Evolutionary conservation across 2,888 invertebrate genomes (phyloP).

Genomic region (Loripinus fragilis): DNA sequence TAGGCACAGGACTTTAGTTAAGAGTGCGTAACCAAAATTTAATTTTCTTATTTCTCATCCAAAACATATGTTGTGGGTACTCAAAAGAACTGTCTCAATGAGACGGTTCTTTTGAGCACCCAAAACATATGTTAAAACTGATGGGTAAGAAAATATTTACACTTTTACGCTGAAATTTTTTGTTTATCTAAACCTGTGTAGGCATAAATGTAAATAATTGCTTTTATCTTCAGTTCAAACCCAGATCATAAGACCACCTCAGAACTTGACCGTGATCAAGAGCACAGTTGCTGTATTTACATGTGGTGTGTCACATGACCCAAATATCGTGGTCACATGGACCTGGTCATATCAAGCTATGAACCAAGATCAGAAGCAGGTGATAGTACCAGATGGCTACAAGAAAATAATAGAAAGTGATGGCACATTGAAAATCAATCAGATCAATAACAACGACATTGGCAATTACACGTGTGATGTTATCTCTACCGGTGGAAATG

Average conservation of each 20-base stretch:
- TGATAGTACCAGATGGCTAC: slow-evolving; percentile 51
- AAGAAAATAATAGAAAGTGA: slow-evolving; percentile 84
- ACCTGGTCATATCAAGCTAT: slow-evolving; percentile 73
- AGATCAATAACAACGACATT: slow-evolving; percentile 89
- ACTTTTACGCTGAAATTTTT: no score
- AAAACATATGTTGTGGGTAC: no score
- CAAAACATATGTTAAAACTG: no score
- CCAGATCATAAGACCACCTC: slow-evolving; percentile 96
- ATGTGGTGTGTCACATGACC: slow-evolving; percentile 95
- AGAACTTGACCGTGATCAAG: slow-evolving; percentile 93
- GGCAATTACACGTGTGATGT: slow-evolving; percentile 97
- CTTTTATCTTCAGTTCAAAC: slow-evolving; percentile 89
- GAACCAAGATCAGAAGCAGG: slow-evolving; percentile 30
- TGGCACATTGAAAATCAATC: slow-evolving; percentile 92
- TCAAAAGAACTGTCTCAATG: no score
- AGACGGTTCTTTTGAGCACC: no score
- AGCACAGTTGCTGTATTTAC: slow-evolving; percentile 96
- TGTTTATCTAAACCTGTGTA: no score
- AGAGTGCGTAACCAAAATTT: no score
- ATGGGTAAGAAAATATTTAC: no score
- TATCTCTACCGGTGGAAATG: slow-evolving; percentile 94
- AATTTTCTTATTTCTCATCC: no score
- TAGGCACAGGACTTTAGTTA: no score
- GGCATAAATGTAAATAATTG: slow-evolving; percentile 15
- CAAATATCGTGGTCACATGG: slow-evolving; percentile 84